A percentile compares a stretch with the other conserved stretches of the same genome.
Conservation (phyloP, 2,888 invertebrate species). For the Troilus luridus region DNA sequence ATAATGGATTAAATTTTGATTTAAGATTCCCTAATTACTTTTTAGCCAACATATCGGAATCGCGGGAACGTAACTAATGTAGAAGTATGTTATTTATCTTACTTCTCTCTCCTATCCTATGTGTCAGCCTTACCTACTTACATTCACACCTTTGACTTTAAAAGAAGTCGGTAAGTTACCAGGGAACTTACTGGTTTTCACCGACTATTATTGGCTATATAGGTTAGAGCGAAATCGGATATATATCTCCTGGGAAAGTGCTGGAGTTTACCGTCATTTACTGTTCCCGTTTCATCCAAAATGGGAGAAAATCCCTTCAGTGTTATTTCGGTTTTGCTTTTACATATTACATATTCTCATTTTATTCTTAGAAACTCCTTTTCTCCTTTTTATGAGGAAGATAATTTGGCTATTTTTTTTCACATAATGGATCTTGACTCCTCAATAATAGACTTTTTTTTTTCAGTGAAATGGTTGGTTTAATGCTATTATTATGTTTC, state of each 20-base stretch:
- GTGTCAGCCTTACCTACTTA: not conserved
- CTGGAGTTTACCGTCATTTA: not conserved
- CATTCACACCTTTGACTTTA: not conserved
- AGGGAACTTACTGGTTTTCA: conserved; percentile 16
- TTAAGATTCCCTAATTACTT: not conserved
- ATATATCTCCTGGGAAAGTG: conserved; percentile 34
- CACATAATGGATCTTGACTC: too few relatives aligned
- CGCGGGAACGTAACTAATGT: not conserved
- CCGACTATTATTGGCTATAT: conserved; percentile 36
- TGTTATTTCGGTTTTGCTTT: not conserved
- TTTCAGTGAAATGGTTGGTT: too few relatives aligned
- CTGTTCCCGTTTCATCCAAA: not conserved
- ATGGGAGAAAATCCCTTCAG: not conserved
- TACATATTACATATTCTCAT: not conserved
- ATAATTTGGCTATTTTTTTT: too few relatives aligned
- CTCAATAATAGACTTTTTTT: too few relatives aligned
- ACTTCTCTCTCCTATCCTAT: not conserved
- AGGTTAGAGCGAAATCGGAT: not conserved
- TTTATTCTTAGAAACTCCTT: not conserved
- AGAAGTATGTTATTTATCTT: not conserved
- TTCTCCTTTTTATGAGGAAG: not conserved
- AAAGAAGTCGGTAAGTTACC: not conserved
- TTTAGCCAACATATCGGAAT: not conserved
- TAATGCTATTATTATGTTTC: too few relatives aligned
- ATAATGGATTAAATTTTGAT: not conserved